phyloP scores from a whole-genome alignment of 2,888 invertebrate genomes.

The Atethmia centrago region DNA sequence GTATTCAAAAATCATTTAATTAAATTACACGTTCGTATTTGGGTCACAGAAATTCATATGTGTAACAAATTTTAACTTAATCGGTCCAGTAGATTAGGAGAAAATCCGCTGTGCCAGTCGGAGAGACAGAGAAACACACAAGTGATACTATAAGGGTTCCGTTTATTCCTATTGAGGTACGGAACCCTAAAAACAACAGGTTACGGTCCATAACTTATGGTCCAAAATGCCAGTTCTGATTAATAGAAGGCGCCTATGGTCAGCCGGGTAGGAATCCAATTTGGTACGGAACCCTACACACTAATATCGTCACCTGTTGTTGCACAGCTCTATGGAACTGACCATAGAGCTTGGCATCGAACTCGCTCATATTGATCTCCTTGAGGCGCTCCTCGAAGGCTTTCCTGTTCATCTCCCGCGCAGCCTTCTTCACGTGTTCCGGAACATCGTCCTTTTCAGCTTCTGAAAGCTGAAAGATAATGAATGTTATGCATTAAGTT shows the following conservation, averaged over 20 bases:
- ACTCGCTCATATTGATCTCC: slow-evolving; percentile 98
- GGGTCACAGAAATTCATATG: too few species aligned
- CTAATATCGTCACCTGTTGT: slow-evolving; percentile 88
- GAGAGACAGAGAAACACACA: too few species aligned
- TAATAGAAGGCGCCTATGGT: not conserved
- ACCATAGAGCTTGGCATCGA: slow-evolving; percentile 96
- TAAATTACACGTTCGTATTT: too few species aligned
- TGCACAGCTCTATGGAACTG: slow-evolving; percentile 94
- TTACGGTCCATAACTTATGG: too few species aligned
- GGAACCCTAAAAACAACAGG: too few species aligned
- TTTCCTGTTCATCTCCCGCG: slow-evolving; percentile 97
- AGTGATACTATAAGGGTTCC: too few species aligned
- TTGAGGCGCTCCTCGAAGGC: slow-evolving; percentile 96
- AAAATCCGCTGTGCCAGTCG: too few species aligned
- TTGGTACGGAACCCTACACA: not conserved
- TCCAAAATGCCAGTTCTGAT: too few species aligned
- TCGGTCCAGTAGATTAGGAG: too few species aligned
- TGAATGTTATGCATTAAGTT: not conserved
- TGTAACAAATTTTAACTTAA: too few species aligned
- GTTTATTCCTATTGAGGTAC: too few species aligned
- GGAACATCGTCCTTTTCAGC: slow-evolving; percentile 97
- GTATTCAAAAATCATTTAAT: too few species aligned
- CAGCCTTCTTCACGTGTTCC: slow-evolving; percentile 96
- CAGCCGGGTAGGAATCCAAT: not conserved
- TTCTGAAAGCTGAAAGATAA: slow-evolving; percentile 92